phyloP scores from a whole-genome alignment of 2,797 vertebrate genomes.

The Hippoglossus hippoglossus region DNA sequence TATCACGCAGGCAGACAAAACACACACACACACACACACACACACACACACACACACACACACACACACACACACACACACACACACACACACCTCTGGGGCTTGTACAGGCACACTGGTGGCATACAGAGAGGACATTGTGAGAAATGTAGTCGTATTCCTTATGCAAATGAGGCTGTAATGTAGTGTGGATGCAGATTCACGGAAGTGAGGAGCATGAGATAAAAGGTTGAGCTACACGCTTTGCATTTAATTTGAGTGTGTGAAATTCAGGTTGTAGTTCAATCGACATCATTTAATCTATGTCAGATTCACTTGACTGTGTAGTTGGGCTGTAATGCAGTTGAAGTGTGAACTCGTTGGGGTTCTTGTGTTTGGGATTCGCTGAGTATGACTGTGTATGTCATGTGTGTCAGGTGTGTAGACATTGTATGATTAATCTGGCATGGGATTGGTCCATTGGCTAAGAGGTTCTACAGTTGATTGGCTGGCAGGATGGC shows the following conservation, averaged over 20 bases:
- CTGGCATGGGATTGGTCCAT: slow-evolving; percentile 30
- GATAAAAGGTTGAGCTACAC: slow-evolving; percentile 4
- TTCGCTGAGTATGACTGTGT: not conserved
- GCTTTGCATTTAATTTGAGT: slow-evolving; percentile 18
- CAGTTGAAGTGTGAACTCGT: not conserved
- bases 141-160: slow-evolving; percentile 28
- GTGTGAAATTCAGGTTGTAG: slow-evolving; percentile 15
- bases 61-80: slow-evolving; percentile 13
- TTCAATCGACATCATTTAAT: slow-evolving; percentile 10
- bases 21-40: slow-evolving; percentile 1
- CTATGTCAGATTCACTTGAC: not conserved
- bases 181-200: slow-evolving; percentile 10
- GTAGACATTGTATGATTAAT: slow-evolving; percentile 8
- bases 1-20: slow-evolving; percentile 55
- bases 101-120: slow-evolving; percentile 17
- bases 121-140: slow-evolving; percentile 23
- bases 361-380: not conserved
- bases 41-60: slow-evolving; percentile 12
- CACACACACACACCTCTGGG: not conserved
- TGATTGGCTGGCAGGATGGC: slow-evolving; percentile 6
- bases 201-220: slow-evolving; percentile 12
- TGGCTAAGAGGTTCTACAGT: slow-evolving; percentile 2
- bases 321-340: not conserved
- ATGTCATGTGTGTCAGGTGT: slow-evolving; percentile 31
- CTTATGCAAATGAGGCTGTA: slow-evolving; percentile 37